Conservation (phyloP, 1,140 invertebrate genomes). For the Conopomorpha cramerella region DNA sequence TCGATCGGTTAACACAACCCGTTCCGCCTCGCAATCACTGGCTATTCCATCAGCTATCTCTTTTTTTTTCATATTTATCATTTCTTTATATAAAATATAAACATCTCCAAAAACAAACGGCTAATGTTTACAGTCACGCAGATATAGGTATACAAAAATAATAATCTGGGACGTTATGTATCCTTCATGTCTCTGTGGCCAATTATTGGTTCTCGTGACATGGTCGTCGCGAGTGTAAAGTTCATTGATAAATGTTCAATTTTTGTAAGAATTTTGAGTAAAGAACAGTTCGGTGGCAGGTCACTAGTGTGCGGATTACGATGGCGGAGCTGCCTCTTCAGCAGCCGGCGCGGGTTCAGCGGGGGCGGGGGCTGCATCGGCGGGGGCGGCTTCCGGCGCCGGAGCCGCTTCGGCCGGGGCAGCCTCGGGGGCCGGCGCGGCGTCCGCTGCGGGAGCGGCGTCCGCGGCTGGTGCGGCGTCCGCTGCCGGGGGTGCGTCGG, state of each 20-base stretch:
- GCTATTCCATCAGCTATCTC: conserved; percentile 50
- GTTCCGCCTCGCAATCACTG: conserved; percentile 7
- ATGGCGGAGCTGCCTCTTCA: conserved; percentile 9
- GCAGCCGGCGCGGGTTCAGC: conserved; percentile 7
- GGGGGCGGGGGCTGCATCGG: conserved; percentile 13
- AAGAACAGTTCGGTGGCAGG: too few species aligned
- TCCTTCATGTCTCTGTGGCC: too few species aligned
- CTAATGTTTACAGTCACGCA: too few species aligned
- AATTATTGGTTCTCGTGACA: too few species aligned
- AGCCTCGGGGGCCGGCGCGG: conserved; percentile 10
- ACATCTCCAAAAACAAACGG: too few species aligned
- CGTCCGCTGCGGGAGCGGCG: conserved; percentile 15
- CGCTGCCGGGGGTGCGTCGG: conserved; percentile 8
- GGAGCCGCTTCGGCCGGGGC: conserved; percentile 12
- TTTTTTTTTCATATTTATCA: conserved; percentile 6
- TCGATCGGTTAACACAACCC: conserved; percentile 18
- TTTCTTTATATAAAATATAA: conserved; percentile 26
- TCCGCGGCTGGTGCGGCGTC: conserved; percentile 14
- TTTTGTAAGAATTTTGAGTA: too few species aligned
- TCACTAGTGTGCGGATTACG: conserved; percentile 23
- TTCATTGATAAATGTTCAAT: neutral
- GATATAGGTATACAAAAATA: too few species aligned
- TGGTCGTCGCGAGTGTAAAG: too few species aligned
- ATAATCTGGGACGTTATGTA: too few species aligned
- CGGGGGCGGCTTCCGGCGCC: conserved; percentile 9